phyloP scores from a whole-genome alignment of 2,888 invertebrate species.

The Drosophila anceps region DNA sequence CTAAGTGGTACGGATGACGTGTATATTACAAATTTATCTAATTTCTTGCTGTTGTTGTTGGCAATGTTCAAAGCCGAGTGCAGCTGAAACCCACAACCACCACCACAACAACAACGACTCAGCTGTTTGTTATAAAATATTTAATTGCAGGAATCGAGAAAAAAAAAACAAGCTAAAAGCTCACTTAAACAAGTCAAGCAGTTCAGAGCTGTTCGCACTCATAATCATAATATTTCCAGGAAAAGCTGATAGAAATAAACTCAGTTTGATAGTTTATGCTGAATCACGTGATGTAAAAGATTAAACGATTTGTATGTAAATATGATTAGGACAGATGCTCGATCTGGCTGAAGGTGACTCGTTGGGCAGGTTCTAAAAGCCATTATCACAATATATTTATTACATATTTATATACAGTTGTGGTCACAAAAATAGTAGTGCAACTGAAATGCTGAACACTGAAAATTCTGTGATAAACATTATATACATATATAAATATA shows the following conservation, averaged over 20 bases:
- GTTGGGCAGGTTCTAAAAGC: slow-evolving; percentile 34
- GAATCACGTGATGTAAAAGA: slow-evolving; percentile 5
- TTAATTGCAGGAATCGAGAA: slow-evolving; percentile 19
- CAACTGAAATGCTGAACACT: too few species aligned
- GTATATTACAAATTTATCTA: slow-evolving; percentile 6
- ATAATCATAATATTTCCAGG: slow-evolving; percentile 1
- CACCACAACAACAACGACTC: not conserved
- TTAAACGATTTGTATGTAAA: slow-evolving; percentile 2
- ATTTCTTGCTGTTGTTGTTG: slow-evolving; percentile 16
- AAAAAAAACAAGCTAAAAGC: slow-evolving; percentile 33
- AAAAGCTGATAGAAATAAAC: slow-evolving; percentile 4
- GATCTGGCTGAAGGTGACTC: slow-evolving; percentile 36
- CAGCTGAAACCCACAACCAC: slow-evolving; percentile 16
- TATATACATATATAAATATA: not conserved
- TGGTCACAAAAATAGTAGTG: too few species aligned
- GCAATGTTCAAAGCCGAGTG: slow-evolving; percentile 14
- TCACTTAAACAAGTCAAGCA: slow-evolving; percentile 34
- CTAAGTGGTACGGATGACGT: not conserved
- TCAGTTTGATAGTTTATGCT: not conserved
- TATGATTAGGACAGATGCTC: slow-evolving; percentile 30
- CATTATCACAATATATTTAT: slow-evolving; percentile 5
- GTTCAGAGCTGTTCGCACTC: slow-evolving; percentile 2
- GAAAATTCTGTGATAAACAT: too few species aligned
- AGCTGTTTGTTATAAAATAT: slow-evolving; percentile 44
- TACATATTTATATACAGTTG: too few species aligned